These are phyloP conservation scores for Drosophila suzukii DNA, from an alignment of 1,140 invertebrate species.

Conservation along the genomic window DNA sequence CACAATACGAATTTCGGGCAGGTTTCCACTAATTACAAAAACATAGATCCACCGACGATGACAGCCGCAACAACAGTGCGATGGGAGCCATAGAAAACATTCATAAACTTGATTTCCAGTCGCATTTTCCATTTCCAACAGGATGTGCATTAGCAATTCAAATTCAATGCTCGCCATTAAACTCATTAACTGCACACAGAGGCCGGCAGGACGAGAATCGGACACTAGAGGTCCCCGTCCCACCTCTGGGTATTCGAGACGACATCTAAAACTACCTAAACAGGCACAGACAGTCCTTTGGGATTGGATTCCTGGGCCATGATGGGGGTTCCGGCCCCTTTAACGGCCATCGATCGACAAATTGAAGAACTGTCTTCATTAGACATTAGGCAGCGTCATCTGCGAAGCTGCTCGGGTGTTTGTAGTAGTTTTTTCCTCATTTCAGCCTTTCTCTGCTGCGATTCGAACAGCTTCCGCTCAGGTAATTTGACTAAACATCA, in stretches of 20 bases:
- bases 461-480: slow-evolving; percentile 17
- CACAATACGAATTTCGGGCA: slow-evolving; percentile 25
- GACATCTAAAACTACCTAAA: slow-evolving; percentile 38
- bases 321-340: slow-evolving; percentile 11
- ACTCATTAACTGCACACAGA: slow-evolving; percentile 81
- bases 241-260: slow-evolving; percentile 10
- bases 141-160: slow-evolving; percentile 78
- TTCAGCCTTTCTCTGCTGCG: slow-evolving; percentile 10
- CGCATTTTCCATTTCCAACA: slow-evolving; percentile 66
- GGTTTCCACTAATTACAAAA: slow-evolving; percentile 49
- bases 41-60: slow-evolving; percentile 23
- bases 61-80: slow-evolving; percentile 14
- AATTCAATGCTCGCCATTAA: slow-evolving; percentile 78
- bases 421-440: slow-evolving; percentile 18
- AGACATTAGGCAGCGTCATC: slow-evolving; percentile 33
- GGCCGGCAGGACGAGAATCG: slow-evolving; percentile 15
- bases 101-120: slow-evolving; percentile 73
- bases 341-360: slow-evolving; percentile 73
- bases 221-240: neutral
- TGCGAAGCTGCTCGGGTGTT: slow-evolving; percentile 27
- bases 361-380: slow-evolving; percentile 79
- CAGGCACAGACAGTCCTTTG: slow-evolving; percentile 19
- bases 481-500: slow-evolving; percentile 49
- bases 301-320: neutral
- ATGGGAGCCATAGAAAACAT: slow-evolving; percentile 46